Base-by-base conservation (phyloP, 2,888 invertebrate species). In the Philhelius pedissequus region DNA sequence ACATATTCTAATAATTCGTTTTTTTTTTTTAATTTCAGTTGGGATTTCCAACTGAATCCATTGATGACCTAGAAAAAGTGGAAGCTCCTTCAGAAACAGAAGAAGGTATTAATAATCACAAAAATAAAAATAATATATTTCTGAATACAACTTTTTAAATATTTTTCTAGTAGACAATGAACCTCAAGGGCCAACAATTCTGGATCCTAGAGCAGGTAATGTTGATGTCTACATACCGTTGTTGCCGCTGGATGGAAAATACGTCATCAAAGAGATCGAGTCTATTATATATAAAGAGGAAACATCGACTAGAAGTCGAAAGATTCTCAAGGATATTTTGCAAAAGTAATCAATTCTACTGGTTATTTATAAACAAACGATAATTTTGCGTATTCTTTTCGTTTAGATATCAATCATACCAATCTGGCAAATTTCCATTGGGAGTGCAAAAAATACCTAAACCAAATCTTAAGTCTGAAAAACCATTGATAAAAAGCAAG, bases 191-290 rank as follows among this genome's bases (percentile, higher is more conserved):
- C 22, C 58, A 35, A 76, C 48, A 50, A 15, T 22, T n/a, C 88
- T 95, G 20, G 97, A 97, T 93, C 97, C 97, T 0, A 93, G 97
- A 56, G 97, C 97, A 2, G 97, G 97, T 0, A 93, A 94, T 70
- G 95, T 97, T 0, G 93, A 96, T 91, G 96, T 96, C 4, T 92
- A 93, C 56, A 93, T 97, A 86, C 94, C 95, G 0, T 94, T 94
- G 86, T 91, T 97, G 66, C 93, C 94, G 8, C 94, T 96, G 38
- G 93, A 95, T 86, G 93, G 94, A 0, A 88, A 90, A 27, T 89
- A 92, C 52, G 90, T 97, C 5, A 93, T 93, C 0, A 89, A 91
- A 2, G 91, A 94, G 87, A 89, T 96, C 50, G 90, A 92, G 3
- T 89, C 91, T 1, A 89, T 93, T 73, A 91, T 93, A 90, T 92